A percentile compares a stretch with the other conserved stretches of the same genome.
Evolutionary conservation across 2,113 vertebrate genomes (phyloP).

Genomic region (Datnioides undecimradiatus): DNA sequence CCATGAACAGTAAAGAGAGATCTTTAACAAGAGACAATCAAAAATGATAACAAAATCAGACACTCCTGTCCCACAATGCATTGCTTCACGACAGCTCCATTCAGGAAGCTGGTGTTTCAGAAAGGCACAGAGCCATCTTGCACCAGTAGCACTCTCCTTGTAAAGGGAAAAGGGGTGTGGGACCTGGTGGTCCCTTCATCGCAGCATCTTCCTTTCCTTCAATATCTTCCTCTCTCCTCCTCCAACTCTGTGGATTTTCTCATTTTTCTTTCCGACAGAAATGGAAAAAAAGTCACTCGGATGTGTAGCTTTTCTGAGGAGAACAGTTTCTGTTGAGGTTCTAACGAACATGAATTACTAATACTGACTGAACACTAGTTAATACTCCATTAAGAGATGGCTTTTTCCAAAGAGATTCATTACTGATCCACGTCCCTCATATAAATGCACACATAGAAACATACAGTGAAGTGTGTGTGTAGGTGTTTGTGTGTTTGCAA

Average conservation of each 20-base stretch:
- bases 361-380: constrained; percentile 83
- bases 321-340: constrained; percentile 80
- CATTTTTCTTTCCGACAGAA: constrained; percentile 84
- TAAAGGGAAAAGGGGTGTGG: constrained; percentile 82
- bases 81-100: constrained; percentile 85
- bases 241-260: constrained; percentile 63
- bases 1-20: constrained; percentile 77
- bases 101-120: constrained; percentile 85
- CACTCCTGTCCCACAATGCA: constrained; percentile 85
- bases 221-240: constrained; percentile 39
- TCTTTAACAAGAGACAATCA: constrained; percentile 79
- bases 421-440: constrained; percentile 73
- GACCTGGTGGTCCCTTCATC: constrained; percentile 69
- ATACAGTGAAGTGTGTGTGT: constrained; percentile 59
- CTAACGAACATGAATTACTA: constrained; percentile 81
- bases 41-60: constrained; percentile 81
- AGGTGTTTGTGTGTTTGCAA: constrained; percentile 26
- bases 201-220: constrained; percentile 69
- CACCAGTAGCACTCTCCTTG: constrained; percentile 84
- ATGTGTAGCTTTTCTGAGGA: constrained; percentile 77
- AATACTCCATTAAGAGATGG: constrained; percentile 85
- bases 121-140: constrained; percentile 88
- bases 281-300: constrained; percentile 82
- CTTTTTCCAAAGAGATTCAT: constrained; percentile 86
- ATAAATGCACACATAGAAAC: constrained; percentile 76